phyloP scores from a whole-genome alignment of 2,888 invertebrate species.

The Yponomeuta cagnagella region DNA sequence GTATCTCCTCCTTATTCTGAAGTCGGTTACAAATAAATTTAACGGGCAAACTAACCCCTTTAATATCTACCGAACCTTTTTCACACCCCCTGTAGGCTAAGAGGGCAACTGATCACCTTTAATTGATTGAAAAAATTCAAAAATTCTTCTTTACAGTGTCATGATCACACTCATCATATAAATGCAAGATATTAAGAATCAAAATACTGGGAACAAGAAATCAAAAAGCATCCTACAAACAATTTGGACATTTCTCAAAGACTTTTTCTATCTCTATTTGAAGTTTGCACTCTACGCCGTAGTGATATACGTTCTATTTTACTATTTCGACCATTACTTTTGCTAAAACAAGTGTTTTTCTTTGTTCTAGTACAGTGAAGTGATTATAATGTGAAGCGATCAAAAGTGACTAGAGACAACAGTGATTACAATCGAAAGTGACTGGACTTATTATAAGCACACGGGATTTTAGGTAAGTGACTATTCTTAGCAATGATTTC shows the following conservation, averaged over 20 bases:
- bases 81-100: too few species aligned
- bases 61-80: too few species aligned
- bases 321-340: slow-evolving; percentile 62
- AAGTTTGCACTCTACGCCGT: slow-evolving; percentile 61
- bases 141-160: slow-evolving; percentile 24
- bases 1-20: too few species aligned
- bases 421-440: slow-evolving; percentile 3
- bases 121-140: not conserved
- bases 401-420: slow-evolving; percentile 12
- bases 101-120: too few species aligned
- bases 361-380: slow-evolving; percentile 23
- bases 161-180: slow-evolving; percentile 17
- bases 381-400: slow-evolving; percentile 49
- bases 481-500: not conserved
- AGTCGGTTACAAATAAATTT: too few species aligned
- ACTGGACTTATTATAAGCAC: slow-evolving; percentile 5
- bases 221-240: slow-evolving; percentile 29
- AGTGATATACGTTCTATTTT: slow-evolving; percentile 54
- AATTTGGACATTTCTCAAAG: slow-evolving; percentile 42
- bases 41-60: too few species aligned
- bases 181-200: slow-evolving; percentile 14
- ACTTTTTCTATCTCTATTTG: slow-evolving; percentile 53
- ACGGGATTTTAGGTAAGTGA: slow-evolving; percentile 8
- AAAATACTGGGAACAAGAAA: slow-evolving; percentile 18
- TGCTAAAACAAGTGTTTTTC: slow-evolving; percentile 33